Percentiles rank a stretch among this genome's conserved stretches.
Evolutionary conservation across 2,797 vertebrate genomes (phyloP).

Genomic region (Diplodus sargus): DNA sequence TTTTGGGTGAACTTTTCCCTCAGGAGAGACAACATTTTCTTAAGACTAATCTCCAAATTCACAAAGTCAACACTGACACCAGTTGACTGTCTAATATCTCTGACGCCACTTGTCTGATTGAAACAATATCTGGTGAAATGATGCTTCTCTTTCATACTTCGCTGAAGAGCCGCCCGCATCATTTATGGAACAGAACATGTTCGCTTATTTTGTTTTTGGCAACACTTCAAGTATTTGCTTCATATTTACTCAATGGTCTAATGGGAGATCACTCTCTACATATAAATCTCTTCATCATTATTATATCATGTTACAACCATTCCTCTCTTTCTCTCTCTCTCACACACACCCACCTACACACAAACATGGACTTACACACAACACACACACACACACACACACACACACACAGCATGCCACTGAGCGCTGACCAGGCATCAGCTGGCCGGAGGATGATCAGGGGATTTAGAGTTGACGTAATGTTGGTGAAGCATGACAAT

Average conservation of each 20-base stretch:
- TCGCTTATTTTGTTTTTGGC: conserved; percentile 13
- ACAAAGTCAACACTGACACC: neutral
- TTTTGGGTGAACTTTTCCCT: neutral
- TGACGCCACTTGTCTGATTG: neutral
- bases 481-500: conserved; percentile 41
- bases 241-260: neutral
- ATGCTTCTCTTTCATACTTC: neutral
- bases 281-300: conserved; percentile 7
- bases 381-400: neutral
- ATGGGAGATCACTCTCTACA: neutral
- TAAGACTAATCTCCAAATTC: neutral
- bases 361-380: neutral
- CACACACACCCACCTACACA: too few species aligned
- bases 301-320: neutral
- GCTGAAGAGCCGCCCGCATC: conserved; percentile 4
- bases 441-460: conserved; percentile 34
- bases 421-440: conserved; percentile 37
- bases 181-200: neutral
- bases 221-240: conserved; percentile 20
- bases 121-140: neutral
- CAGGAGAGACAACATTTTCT: neutral
- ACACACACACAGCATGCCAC: conserved; percentile 9
- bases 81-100: neutral
- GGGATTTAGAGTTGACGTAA: conserved; percentile 37
- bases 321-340: neutral